These are phyloP conservation scores for Zapornia atra DNA, from an alignment of 2,113 vertebrate genomes.

Conservation along the genomic window DNA sequence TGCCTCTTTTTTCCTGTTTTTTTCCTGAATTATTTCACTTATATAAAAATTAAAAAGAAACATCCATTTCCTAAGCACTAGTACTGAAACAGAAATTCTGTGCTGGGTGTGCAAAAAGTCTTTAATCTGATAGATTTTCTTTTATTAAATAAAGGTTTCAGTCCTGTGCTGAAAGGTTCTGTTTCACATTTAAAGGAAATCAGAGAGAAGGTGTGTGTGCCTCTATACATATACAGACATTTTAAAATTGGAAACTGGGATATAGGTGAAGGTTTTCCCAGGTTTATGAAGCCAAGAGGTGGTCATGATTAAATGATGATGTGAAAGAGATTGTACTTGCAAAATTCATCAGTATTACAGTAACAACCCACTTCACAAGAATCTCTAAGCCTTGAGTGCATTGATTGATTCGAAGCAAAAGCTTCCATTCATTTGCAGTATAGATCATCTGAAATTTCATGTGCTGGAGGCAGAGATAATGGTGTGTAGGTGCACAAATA, in stretches of 20 bases:
- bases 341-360: not conserved
- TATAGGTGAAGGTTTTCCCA: not conserved
- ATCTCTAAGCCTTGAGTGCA: slow-evolving; percentile 28
- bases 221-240: not conserved
- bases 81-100: not conserved
- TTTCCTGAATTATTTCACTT: not conserved
- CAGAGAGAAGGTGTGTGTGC: not conserved
- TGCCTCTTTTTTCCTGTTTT: not conserved
- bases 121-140: not conserved
- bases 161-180: not conserved
- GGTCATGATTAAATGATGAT: not conserved
- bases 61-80: not conserved
- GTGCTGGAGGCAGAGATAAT: not conserved
- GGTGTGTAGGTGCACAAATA: not conserved
- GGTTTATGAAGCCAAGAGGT: not conserved
- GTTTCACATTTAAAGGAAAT: not conserved
- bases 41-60: not conserved
- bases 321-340: not conserved
- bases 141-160: not conserved
- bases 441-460: slow-evolving; percentile 39
- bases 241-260: not conserved
- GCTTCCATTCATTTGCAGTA: slow-evolving; percentile 36
- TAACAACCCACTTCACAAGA: slow-evolving; percentile 33
- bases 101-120: not conserved
- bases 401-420: slow-evolving; percentile 36